Conservation (phyloP, 2,888 invertebrate species). For the Mellilla xanthometata region DNA sequence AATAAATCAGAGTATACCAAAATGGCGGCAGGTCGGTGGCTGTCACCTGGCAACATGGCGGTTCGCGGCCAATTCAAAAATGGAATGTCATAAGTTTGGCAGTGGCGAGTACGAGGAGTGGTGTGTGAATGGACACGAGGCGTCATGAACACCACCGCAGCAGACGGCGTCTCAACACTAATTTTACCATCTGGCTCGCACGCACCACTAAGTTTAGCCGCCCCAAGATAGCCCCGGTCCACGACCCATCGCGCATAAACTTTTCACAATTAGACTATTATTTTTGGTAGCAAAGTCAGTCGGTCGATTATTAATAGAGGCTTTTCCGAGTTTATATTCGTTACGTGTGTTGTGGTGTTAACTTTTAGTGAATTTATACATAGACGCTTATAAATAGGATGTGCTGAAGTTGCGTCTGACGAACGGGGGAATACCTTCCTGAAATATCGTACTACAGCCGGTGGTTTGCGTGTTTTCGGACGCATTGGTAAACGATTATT, state of each 20-base stretch:
- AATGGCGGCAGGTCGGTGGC: constrained; percentile 36
- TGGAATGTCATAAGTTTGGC: constrained; percentile 80
- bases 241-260: constrained; percentile 83
- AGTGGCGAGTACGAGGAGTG: constrained; percentile 59
- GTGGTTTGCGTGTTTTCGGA: constrained; percentile 79
- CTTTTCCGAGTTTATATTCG: constrained; percentile 83
- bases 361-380: constrained; percentile 84
- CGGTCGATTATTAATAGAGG: constrained; percentile 84
- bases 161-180: constrained; percentile 80
- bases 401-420: constrained; percentile 82
- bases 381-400: constrained; percentile 83
- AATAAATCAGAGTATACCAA: constrained; percentile 40
- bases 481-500: constrained; percentile 83
- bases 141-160: constrained; percentile 74
- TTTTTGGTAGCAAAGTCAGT: constrained; percentile 84
- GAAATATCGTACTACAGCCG: constrained; percentile 81
- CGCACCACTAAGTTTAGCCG: constrained; percentile 83
- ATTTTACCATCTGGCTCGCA: constrained; percentile 81
- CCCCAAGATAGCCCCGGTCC: constrained; percentile 83
- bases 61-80: constrained; percentile 56
- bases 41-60: constrained; percentile 56
- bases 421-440: constrained; percentile 83
- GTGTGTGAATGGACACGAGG: constrained; percentile 69
- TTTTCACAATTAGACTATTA: constrained; percentile 84
- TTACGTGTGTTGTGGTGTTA: constrained; percentile 83